Conservation (phyloP, 2,888 invertebrate species). For the Parelbella ahira region DNA sequence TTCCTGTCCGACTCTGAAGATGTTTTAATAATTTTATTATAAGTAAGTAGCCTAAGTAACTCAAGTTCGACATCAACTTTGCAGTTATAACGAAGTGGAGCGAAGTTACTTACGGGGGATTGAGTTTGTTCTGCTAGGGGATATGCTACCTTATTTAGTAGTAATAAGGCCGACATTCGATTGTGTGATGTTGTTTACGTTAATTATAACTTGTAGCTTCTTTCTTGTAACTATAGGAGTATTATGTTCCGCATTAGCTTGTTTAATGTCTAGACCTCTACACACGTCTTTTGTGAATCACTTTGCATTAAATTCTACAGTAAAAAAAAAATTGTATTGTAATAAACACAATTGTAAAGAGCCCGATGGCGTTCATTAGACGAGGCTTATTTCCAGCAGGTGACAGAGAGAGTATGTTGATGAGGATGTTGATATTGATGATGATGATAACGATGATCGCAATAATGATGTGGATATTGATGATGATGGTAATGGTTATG, state of each 20-base stretch:
- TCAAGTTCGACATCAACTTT: slow-evolving; percentile 32
- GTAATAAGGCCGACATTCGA: slow-evolving; percentile 29
- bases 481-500: no score
- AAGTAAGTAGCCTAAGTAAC: slow-evolving; percentile 26
- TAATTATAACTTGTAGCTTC: slow-evolving; percentile 23
- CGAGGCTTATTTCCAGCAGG: no score
- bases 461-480: no score
- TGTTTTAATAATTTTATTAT: slow-evolving; percentile 20
- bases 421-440: no score
- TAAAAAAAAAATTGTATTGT: no score
- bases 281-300: no score
- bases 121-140: slow-evolving; percentile 6
- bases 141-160: slow-evolving; percentile 28
- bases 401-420: no score
- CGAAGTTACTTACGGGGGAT: slow-evolving; percentile 30
- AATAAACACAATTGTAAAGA: no score
- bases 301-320: no score
- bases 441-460: no score
- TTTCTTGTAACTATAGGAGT: slow-evolving; percentile 17
- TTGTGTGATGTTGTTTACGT: slow-evolving; percentile 17
- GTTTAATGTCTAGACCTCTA: slow-evolving; percentile 10
- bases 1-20: slow-evolving; percentile 7
- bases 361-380: no score
- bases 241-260: slow-evolving; percentile 16
- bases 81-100: slow-evolving; percentile 35